Conservation (phyloP, 1,140 invertebrate genomes). For the Oedothorax gibbosus region DNA sequence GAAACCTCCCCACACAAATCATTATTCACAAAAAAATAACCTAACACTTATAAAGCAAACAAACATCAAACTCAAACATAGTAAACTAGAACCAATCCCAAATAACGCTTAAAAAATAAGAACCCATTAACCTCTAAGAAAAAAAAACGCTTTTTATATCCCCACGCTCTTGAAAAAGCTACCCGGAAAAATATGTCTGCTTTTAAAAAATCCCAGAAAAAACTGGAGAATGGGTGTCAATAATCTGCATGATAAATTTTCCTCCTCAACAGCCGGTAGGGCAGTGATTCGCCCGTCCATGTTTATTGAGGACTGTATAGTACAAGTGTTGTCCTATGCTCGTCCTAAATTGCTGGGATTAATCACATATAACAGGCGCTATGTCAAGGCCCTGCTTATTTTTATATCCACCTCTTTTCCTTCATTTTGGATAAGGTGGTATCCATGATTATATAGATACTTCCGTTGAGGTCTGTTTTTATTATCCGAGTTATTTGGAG, state of each 20-base stretch:
- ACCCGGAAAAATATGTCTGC: too few species aligned
- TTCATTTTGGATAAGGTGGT: constrained; percentile 49
- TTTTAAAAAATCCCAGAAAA: too few species aligned
- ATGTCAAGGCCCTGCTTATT: constrained; percentile 26
- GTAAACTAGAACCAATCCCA: too few species aligned
- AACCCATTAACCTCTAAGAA: too few species aligned
- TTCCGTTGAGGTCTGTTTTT: constrained; percentile 23
- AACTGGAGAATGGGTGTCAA: neutral
- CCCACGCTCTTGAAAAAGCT: too few species aligned
- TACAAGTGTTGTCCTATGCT: constrained; percentile 47
- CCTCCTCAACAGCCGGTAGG: constrained; percentile 28
- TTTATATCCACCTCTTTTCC: neutral
- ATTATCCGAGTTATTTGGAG: neutral
- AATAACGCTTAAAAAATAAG: too few species aligned
- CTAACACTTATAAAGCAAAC: too few species aligned
- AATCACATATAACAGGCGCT: constrained; percentile 54
- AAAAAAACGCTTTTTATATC: too few species aligned
- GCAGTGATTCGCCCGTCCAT: constrained; percentile 45
- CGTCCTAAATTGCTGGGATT: constrained; percentile 48
- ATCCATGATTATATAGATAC: constrained; percentile 56
- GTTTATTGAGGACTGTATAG: constrained; percentile 51
- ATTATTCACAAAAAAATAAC: too few species aligned
- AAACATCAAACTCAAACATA: too few species aligned
- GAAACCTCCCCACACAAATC: too few species aligned
- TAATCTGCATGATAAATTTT: constrained; percentile 58